Conservation (phyloP, 2,113 vertebrate genomes). For the Phoxinus phoxinus region DNA sequence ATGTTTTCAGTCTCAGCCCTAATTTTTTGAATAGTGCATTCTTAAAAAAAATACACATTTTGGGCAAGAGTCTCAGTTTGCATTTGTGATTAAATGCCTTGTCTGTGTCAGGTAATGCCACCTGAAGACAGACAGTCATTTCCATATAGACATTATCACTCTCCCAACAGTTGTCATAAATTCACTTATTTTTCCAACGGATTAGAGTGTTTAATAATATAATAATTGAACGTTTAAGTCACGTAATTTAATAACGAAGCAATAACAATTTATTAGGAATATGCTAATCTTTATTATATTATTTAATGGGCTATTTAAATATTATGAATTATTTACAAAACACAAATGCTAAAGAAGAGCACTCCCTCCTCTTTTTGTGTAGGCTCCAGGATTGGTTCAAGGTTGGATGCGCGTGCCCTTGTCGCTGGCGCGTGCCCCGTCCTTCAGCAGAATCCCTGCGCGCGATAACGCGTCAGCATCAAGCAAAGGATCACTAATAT, state of each 20-base stretch:
- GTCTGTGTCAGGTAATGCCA: neutral
- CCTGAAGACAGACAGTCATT: neutral
- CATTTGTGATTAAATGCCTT: neutral
- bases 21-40: too few species aligned
- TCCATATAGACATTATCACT: neutral
- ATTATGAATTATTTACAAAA: neutral
- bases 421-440: constrained; percentile 50
- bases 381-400: constrained; percentile 33
- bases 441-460: constrained; percentile 47
- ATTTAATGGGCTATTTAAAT: neutral
- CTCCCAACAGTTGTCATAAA: neutral
- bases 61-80: neutral
- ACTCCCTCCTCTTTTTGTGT: neutral
- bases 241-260: neutral
- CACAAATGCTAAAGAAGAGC: neutral
- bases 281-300: neutral
- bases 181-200: neutral
- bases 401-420: constrained; percentile 51
- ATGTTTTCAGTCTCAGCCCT: too few species aligned
- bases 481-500: constrained; percentile 32
- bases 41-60: neutral
- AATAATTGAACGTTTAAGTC: neutral
- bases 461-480: constrained; percentile 43
- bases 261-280: neutral
- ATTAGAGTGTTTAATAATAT: neutral